Percentiles rank a stretch among this genome's conserved stretches.
Conservation (phyloP, 2,113 vertebrate genomes). For the Lampris incognitus region DNA sequence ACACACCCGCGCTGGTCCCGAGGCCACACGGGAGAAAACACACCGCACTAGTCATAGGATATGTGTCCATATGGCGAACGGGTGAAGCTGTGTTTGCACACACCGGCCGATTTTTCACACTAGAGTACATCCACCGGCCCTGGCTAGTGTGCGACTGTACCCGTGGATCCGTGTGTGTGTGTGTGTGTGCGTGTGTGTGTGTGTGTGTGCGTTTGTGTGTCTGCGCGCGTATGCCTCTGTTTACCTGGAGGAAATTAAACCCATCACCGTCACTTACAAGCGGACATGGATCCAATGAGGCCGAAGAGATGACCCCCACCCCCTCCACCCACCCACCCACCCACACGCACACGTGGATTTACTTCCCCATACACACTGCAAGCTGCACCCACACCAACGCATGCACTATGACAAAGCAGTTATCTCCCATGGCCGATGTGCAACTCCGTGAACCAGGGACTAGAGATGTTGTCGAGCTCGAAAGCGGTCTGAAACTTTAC, state of each 20-base stretch:
- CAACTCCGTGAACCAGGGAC: neutral
- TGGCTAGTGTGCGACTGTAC: neutral
- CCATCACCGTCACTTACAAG: conserved; percentile 49
- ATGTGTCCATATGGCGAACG: conserved; percentile 64
- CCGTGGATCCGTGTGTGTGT: neutral
- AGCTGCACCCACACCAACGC: conserved; percentile 25
- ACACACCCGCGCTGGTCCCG: conserved; percentile 2
- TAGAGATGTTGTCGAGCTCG: neutral
- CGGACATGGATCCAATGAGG: conserved; percentile 57
- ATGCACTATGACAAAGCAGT: conserved; percentile 11
- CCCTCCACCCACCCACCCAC: neutral
- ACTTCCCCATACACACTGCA: conserved; percentile 40
- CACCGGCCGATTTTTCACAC: conserved; percentile 68
- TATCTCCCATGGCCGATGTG: neutral
- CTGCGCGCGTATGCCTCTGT: conserved; percentile 47
- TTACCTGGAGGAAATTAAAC: conserved; percentile 67
- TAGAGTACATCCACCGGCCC: conserved; percentile 59
- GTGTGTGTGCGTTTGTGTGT: conserved; percentile 27
- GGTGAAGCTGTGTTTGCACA: conserved; percentile 67
- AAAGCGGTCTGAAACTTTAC: neutral
- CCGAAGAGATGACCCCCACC: conserved; percentile 50
- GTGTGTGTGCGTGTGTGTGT: conserved; percentile 14
- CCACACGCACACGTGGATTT: too few relatives aligned
- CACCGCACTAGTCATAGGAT: conserved; percentile 19
- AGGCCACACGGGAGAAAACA: conserved; percentile 11